Percentiles rank a stretch among this genome's conserved stretches.
These are phyloP conservation scores for Octonoba sinensis DNA, from an alignment of 2,888 invertebrate species.

Conservation along the genomic window DNA sequence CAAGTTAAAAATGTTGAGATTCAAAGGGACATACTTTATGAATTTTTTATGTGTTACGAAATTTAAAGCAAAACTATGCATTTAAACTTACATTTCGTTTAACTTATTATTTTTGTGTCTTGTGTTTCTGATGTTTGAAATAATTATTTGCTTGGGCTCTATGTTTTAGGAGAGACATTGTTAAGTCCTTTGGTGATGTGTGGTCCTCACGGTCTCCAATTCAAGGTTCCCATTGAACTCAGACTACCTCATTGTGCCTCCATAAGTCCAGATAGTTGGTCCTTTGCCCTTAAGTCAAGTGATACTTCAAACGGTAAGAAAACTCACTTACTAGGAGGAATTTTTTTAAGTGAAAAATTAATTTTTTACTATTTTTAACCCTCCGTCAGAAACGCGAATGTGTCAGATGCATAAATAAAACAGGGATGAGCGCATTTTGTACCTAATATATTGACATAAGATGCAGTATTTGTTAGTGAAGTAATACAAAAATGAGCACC, in stretches of 20 bases:
- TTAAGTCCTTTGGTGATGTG: slow-evolving; percentile 96
- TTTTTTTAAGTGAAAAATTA: too few relatives aligned
- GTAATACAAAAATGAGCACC: too few relatives aligned
- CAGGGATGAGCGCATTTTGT: too few relatives aligned
- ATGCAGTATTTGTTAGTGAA: too few relatives aligned
- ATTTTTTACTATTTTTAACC: too few relatives aligned
- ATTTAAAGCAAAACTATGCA: not conserved
- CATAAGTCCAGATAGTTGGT: slow-evolving; percentile 73
- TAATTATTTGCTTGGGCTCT: not conserved
- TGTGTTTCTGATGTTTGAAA: not conserved
- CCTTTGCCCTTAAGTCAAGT: slow-evolving; percentile 73
- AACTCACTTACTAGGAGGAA: not conserved
- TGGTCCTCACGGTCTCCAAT: slow-evolving; percentile 92
- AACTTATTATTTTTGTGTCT: not conserved
- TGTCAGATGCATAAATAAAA: too few relatives aligned
- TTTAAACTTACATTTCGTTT: too few relatives aligned
- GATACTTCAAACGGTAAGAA: slow-evolving; percentile 68
- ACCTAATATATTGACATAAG: too few relatives aligned
- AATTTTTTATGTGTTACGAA: not conserved
- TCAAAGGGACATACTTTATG: not conserved
- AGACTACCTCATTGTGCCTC: slow-evolving; percentile 82
- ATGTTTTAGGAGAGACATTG: slow-evolving; percentile 86
- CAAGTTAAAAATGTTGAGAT: too few relatives aligned
- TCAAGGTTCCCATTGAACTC: slow-evolving; percentile 88
- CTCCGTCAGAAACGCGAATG: too few relatives aligned